Conservation (phyloP, 2,888 invertebrate genomes). For the Cantharis rufa region DNA sequence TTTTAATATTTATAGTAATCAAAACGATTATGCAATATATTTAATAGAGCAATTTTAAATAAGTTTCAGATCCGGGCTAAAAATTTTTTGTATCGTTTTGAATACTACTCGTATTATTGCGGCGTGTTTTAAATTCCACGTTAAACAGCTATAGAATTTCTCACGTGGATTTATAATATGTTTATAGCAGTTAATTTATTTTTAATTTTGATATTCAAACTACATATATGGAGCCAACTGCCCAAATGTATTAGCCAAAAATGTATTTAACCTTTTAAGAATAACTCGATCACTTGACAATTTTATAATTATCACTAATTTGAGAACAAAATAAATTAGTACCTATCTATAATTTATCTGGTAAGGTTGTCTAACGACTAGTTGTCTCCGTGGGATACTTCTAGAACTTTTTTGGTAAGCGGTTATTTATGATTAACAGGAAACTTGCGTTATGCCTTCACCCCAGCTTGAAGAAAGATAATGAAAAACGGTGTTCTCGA, state of each 20-base stretch:
- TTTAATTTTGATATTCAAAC: neutral
- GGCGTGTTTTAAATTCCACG: neutral
- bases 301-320: neutral
- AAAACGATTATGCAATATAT: neutral
- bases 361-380: too few relatives aligned
- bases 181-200: neutral
- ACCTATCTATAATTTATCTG: neutral
- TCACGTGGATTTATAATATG: neutral
- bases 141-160: neutral
- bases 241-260: neutral
- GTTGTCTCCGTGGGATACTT: too few relatives aligned
- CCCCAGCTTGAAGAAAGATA: too few relatives aligned
- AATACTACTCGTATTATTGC: neutral
- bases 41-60: neutral
- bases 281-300: neutral
- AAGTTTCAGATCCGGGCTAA: neutral
- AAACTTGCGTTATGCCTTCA: too few relatives aligned
- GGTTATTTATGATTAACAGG: too few relatives aligned
- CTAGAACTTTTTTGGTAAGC: too few relatives aligned
- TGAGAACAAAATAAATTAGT: neutral
- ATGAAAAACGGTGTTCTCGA: too few relatives aligned
- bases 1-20: neutral
- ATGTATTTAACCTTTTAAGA: neutral
- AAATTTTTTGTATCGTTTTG: neutral
- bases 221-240: neutral